Conservation (phyloP, 2,888 invertebrate species). For the Lacanobia oleracea region DNA sequence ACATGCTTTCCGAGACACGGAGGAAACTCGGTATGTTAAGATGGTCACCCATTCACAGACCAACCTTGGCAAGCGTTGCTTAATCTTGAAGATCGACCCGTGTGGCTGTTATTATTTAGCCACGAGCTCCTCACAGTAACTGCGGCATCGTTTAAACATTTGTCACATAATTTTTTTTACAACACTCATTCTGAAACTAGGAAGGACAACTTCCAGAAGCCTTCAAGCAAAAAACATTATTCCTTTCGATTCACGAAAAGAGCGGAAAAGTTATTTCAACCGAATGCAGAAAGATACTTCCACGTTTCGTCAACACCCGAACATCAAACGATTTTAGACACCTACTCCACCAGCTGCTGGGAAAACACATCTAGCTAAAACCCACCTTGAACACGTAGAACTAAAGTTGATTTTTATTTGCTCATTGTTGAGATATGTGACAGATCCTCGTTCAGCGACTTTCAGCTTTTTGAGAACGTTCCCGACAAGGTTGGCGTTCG, state of each 20-base stretch:
- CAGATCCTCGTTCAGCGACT: slow-evolving; percentile 7
- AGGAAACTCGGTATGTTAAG: too few species aligned
- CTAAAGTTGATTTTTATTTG: slow-evolving; percentile 19
- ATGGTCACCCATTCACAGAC: too few species aligned
- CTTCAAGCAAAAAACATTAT: too few species aligned
- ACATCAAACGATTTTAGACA: slow-evolving; percentile 40
- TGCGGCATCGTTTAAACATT: too few species aligned
- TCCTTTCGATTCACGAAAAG: not conserved
- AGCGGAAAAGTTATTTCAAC: slow-evolving; percentile 20
- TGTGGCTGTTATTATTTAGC: too few species aligned
- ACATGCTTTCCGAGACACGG: too few species aligned
- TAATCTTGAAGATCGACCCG: too few species aligned
- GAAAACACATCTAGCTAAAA: not conserved
- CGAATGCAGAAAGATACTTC: slow-evolving; percentile 10
- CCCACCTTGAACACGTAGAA: rapidly evolving
- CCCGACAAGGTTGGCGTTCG: not conserved
- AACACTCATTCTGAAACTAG: too few species aligned
- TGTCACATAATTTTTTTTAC: too few species aligned
- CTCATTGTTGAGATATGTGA: not conserved
- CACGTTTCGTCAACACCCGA: slow-evolving; percentile 26
- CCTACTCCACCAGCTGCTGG: not conserved
- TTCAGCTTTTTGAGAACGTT: slow-evolving; percentile 2
- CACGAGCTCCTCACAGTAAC: too few species aligned
- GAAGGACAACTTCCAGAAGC: too few species aligned
- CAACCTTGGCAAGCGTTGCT: too few species aligned